These are phyloP conservation scores for Ramphastos sulfuratus DNA, from an alignment of 2,113 vertebrate genomes.

Conservation along the genomic window DNA sequence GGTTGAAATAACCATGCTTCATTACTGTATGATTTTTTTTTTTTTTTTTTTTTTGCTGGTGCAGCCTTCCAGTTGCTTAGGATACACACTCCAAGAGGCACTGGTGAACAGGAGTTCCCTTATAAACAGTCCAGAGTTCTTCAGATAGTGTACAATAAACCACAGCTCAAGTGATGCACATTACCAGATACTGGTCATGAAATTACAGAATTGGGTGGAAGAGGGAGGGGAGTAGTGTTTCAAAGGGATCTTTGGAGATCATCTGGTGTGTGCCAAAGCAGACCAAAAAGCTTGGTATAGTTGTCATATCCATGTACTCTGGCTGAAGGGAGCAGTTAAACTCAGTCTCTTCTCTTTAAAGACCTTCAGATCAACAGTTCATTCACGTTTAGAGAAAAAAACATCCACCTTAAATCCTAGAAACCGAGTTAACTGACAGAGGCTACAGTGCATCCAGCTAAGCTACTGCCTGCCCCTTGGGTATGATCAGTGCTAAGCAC, in stretches of 20 bases:
- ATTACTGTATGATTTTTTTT: background rate
- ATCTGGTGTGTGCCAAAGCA: background rate
- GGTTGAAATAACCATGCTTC: background rate
- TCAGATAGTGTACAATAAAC: background rate
- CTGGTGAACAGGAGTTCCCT: background rate
- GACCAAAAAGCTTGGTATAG: no score
- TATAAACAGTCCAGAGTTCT: background rate
- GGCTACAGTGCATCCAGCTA: background rate
- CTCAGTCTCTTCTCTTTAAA: background rate
- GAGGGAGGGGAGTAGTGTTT: background rate
- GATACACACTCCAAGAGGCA: background rate
- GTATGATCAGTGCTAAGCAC: background rate
- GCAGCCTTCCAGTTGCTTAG: background rate
- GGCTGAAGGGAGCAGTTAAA: background rate
- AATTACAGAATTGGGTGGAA: background rate
- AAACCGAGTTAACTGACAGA: background rate
- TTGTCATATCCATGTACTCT: background rate
- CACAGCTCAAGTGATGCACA: background rate
- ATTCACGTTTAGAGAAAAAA: background rate
- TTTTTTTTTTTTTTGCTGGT: background rate
- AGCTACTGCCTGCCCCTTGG: background rate
- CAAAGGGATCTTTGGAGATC: background rate
- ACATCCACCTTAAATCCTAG: background rate
- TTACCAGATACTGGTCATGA: background rate
- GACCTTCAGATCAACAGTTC: background rate